These are phyloP conservation scores for Hydrocynus forskahlii DNA, from an alignment of 2,797 vertebrate genomes.

Conservation along the genomic window DNA sequence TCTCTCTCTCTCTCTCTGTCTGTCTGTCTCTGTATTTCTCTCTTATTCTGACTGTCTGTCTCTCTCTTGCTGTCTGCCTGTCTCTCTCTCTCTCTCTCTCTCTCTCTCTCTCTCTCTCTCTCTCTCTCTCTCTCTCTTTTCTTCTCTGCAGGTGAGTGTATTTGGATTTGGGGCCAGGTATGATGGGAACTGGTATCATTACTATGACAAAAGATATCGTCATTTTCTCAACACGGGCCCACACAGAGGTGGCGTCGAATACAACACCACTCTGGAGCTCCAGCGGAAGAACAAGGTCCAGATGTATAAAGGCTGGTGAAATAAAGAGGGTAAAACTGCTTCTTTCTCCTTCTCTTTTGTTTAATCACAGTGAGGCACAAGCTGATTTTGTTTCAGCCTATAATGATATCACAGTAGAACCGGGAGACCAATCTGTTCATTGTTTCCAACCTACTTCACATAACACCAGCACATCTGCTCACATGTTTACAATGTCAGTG, in stretches of 20 bases:
- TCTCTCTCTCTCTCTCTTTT: neutral
- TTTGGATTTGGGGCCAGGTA: constrained; percentile 44
- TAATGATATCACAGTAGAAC: too few relatives aligned
- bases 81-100: too few relatives aligned
- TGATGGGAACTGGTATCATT: constrained; percentile 45
- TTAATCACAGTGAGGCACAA: too few relatives aligned
- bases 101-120: neutral
- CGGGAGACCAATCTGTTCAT: too few relatives aligned
- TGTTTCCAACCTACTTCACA: too few relatives aligned
- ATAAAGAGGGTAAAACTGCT: neutral
- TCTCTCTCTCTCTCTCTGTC: too few relatives aligned
- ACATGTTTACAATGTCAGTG: too few relatives aligned
- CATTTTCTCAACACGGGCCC: neutral
- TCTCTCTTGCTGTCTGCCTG: too few relatives aligned
- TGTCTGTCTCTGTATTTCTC: too few relatives aligned
- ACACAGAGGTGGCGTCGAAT: constrained; percentile 35
- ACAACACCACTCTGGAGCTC: constrained; percentile 28
- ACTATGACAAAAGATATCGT: constrained; percentile 25
- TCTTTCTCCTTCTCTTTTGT: neutral
- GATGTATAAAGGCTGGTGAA: constrained; percentile 30
- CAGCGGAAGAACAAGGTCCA: constrained; percentile 26
- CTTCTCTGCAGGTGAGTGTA: constrained; percentile 28
- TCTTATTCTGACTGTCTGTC: too few relatives aligned
- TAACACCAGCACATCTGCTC: too few relatives aligned
- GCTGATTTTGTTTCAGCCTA: too few relatives aligned